Base-by-base conservation (phyloP, 2,888 invertebrate genomes). In the Belgica antarctica region DNA sequence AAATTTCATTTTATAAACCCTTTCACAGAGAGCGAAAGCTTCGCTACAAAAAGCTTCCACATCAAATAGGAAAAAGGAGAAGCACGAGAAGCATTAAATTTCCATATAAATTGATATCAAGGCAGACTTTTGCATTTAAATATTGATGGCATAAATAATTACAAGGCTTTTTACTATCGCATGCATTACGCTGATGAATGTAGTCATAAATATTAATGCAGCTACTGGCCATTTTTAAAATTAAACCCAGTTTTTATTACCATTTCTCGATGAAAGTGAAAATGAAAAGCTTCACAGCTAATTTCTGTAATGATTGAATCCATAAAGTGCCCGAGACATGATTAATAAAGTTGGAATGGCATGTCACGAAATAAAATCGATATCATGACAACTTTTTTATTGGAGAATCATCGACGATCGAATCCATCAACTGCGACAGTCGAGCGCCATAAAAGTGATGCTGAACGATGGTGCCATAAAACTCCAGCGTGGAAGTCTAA, bases 61-160 rank as follows among this genome's bases (percentile, higher is more conserved):
- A n/a, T 12, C 41, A 41, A 41, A 10, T 5, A n/a, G 41, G 15
- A 41, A 3, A 15, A 41, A 41, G 41, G 15, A 3, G 41, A 41
- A 41, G 41, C 12, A 41, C 41, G 41, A 5, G 2, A 59, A 22
- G 24, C 59, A 59, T 27, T 25, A 25, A 59, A 59, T 59, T 59
- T 59, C 25, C 59, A 59, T 59, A 12, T 27, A 59, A 19, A 59
- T 59, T 52, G 24, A 17, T 17, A 3, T 22, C 7, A 52, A 19
- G n/a, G n/a, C n/a, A n/a, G n/a, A 46, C 5, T 15, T 4, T 7
- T 46, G 5, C 24, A 52, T 22, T 52, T 52, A 52, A 52, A 52
- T 17, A 52, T 52, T 52, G 52, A 52, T 19, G 17, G 52, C 59
- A 59, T 24, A 59, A 24, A 59, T 59, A 27, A 59, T 59, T 59